Evolutionary conservation across 2,888 invertebrate species (phyloP).

Genomic region (Eurytoma californica): DNA sequence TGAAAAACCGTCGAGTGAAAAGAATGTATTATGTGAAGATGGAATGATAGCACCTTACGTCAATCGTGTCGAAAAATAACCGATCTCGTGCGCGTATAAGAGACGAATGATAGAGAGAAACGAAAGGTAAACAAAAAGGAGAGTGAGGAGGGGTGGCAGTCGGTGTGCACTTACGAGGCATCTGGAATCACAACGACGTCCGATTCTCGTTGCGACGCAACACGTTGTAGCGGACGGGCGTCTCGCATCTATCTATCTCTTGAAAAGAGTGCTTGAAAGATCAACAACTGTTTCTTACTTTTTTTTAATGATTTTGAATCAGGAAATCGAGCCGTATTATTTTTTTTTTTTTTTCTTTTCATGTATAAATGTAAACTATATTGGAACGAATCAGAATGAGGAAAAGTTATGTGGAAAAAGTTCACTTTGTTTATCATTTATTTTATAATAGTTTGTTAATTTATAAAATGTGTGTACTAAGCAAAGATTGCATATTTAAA

Average conservation of each 20-base stretch:
- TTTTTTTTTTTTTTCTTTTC: conserved; percentile 35
- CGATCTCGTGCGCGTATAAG: conserved; percentile 31
- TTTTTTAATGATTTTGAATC: conserved; percentile 42
- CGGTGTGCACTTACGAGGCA: conserved; percentile 66
- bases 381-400: conserved; percentile 49
- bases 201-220: conserved; percentile 56
- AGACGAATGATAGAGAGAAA: conserved; percentile 55
- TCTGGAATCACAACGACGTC: conserved; percentile 57
- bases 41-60: conserved; percentile 21
- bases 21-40: conserved; percentile 58
- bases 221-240: conserved; percentile 49
- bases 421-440: conserved; percentile 45
- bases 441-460: conserved; percentile 42
- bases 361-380: conserved; percentile 25
- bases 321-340: conserved; percentile 43
- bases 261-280: conserved; percentile 38
- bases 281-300: conserved; percentile 28
- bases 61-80: conserved; percentile 54
- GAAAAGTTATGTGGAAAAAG: conserved; percentile 46
- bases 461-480: conserved; percentile 41
- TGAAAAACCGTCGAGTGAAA: conserved; percentile 30
- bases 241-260: conserved; percentile 19
- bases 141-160: conserved; percentile 66
- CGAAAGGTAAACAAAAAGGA: conserved; percentile 49
- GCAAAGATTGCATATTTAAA: conserved; percentile 47